Percentiles rank a stretch among this genome's conserved stretches.
These are phyloP conservation scores for Chinchilla lanigera DNA, from an alignment of 2,113 vertebrate genomes.

Conservation along the genomic window DNA sequence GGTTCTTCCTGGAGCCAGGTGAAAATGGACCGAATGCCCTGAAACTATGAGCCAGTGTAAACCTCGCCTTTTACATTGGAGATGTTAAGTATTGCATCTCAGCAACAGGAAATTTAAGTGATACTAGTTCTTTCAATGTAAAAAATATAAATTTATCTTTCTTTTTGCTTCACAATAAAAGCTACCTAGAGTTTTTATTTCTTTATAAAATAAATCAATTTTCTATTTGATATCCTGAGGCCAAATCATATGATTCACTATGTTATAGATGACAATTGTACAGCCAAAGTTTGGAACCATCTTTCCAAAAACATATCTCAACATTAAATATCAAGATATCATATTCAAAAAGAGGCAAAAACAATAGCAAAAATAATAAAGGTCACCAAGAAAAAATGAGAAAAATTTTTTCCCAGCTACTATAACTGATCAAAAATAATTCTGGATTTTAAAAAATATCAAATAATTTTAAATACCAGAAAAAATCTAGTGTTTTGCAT, in stretches of 20 bases:
- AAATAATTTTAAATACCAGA: neutral
- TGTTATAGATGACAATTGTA: neutral
- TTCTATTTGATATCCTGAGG: neutral
- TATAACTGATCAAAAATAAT: neutral
- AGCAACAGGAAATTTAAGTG: neutral
- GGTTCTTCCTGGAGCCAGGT: neutral
- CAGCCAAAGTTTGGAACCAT: slow-evolving; percentile 15
- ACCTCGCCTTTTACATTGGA: neutral
- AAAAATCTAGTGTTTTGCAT: neutral
- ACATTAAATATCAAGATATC: slow-evolving; percentile 57
- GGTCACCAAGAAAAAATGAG: neutral
- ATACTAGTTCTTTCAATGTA: neutral
- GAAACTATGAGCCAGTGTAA: neutral
- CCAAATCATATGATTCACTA: neutral
- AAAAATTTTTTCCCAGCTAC: too few species aligned
- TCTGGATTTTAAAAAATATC: slow-evolving; percentile 5
- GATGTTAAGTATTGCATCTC: neutral
- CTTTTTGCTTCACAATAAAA: slow-evolving; percentile 21
- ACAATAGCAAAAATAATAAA: slow-evolving; percentile 18
- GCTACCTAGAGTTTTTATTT: neutral
- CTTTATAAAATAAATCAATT: neutral
- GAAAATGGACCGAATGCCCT: neutral
- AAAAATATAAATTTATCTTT: slow-evolving; percentile 16
- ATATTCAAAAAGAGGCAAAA: slow-evolving; percentile 41
- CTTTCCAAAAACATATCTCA: neutral